Evolutionary conservation across 1,140 invertebrate genomes (phyloP).

Genomic region (Drosophila serrata): DNA sequence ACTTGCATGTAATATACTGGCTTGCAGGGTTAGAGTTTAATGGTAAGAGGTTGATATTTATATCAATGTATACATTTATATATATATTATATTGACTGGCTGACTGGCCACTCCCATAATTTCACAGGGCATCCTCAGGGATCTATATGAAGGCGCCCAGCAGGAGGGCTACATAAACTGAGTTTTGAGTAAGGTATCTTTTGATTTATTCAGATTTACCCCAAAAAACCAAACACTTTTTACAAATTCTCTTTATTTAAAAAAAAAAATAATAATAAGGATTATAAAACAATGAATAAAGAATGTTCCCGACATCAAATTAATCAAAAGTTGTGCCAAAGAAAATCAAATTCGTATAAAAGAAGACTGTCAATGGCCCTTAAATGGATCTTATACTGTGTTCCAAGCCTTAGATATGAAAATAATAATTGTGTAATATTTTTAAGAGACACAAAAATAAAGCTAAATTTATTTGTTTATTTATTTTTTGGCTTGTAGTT

Average conservation of each 20-base stretch:
- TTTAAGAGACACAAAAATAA: conserved; percentile 5
- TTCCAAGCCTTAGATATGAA: neutral
- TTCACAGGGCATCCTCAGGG: conserved; percentile 73
- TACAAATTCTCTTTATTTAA: neutral
- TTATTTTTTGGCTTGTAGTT: too few relatives aligned
- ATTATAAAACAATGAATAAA: neutral
- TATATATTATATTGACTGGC: conserved; percentile 39
- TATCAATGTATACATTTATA: neutral
- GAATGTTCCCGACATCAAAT: neutral
- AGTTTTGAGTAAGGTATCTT: conserved; percentile 59
- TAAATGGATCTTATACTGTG: neutral
- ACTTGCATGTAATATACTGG: conserved; percentile 11
- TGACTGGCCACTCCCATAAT: conserved; percentile 25
- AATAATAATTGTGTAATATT: neutral
- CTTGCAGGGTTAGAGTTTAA: conserved; percentile 12
- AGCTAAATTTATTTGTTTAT: too few relatives aligned
- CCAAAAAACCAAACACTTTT: neutral
- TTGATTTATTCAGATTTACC: neutral
- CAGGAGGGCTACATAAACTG: conserved; percentile 48
- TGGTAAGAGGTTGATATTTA: neutral
- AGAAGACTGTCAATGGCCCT: neutral
- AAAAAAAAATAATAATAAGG: neutral
- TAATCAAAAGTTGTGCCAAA: neutral
- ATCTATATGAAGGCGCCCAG: conserved; percentile 43
- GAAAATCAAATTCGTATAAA: neutral